phyloP scores from a whole-genome alignment of 2,888 invertebrate genomes.

The Arctia plantaginis region DNA sequence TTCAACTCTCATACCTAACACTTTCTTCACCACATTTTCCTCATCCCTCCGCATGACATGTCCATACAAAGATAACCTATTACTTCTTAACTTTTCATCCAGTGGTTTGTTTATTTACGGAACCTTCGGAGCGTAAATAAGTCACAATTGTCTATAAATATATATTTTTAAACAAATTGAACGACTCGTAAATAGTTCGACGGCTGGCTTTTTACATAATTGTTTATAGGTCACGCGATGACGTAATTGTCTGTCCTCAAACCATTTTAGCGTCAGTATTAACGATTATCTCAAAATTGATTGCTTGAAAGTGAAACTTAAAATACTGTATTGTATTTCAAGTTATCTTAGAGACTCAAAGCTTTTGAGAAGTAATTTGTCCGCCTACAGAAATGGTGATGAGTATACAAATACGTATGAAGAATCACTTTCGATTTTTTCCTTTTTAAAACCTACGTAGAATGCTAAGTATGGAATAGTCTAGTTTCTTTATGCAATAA shows the following conservation, averaged over 20 bases:
- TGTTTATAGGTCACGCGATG: background rate
- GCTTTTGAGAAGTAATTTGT: slow-evolving; percentile 1
- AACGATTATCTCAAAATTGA: background rate
- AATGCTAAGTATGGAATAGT: background rate
- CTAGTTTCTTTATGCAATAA: background rate
- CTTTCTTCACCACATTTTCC: too few relatives aligned
- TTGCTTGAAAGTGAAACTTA: background rate
- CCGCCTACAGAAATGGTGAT: background rate
- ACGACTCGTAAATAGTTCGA: too few relatives aligned
- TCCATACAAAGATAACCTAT: too few relatives aligned
- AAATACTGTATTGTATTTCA: background rate
- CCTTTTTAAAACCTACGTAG: slow-evolving; percentile 1
- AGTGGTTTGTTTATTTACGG: too few relatives aligned
- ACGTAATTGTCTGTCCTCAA: background rate
- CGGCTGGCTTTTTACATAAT: too few relatives aligned
- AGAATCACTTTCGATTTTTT: slow-evolving; percentile 12
- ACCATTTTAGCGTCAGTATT: background rate
- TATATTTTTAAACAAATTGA: too few relatives aligned
- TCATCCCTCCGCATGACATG: too few relatives aligned
- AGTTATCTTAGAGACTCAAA: background rate
- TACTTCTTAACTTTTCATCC: too few relatives aligned
- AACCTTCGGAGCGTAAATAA: too few relatives aligned
- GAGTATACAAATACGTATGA: background rate
- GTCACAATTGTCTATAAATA: too few relatives aligned
- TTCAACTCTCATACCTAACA: too few relatives aligned